Conservation (phyloP, 2,113 vertebrate genomes). For the Callipepla squamata region DNA sequence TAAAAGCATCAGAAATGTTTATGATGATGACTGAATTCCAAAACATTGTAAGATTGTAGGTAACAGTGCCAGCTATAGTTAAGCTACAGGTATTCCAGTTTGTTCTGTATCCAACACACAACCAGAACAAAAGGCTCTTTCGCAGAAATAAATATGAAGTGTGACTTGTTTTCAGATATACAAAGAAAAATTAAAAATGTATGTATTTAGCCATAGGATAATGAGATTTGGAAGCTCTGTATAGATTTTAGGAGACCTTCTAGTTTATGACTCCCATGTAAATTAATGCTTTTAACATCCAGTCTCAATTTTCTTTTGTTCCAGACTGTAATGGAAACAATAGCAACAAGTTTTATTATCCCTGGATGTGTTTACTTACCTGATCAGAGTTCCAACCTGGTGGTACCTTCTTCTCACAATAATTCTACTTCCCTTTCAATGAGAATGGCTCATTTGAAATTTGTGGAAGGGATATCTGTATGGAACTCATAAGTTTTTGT, state of each 20-base stretch:
- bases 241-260: not conserved
- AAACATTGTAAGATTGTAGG: not conserved
- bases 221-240: not conserved
- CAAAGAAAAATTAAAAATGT: not conserved
- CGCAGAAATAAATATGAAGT: not conserved
- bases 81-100: not conserved
- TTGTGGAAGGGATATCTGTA: slow-evolving; percentile 67
- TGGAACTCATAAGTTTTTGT: slow-evolving; percentile 71
- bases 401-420: slow-evolving; percentile 64
- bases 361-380: slow-evolving; percentile 50
- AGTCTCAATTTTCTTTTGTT: not conserved
- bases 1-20: not conserved
- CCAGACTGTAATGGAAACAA: not conserved
- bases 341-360: slow-evolving; percentile 19
- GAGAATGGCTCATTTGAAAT: slow-evolving; percentile 72
- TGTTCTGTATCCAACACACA: not conserved
- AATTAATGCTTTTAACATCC: not conserved
- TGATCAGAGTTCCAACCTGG: slow-evolving; percentile 70
- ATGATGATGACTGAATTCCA: not conserved
- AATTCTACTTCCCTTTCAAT: slow-evolving; percentile 73
- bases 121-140: not conserved
- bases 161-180: not conserved
- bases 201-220: not conserved
- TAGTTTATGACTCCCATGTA: not conserved
- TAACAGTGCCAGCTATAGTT: not conserved